These are phyloP conservation scores for Phyllostomus hastatus DNA, from an alignment of 2,113 vertebrate species.

Conservation along the genomic window DNA sequence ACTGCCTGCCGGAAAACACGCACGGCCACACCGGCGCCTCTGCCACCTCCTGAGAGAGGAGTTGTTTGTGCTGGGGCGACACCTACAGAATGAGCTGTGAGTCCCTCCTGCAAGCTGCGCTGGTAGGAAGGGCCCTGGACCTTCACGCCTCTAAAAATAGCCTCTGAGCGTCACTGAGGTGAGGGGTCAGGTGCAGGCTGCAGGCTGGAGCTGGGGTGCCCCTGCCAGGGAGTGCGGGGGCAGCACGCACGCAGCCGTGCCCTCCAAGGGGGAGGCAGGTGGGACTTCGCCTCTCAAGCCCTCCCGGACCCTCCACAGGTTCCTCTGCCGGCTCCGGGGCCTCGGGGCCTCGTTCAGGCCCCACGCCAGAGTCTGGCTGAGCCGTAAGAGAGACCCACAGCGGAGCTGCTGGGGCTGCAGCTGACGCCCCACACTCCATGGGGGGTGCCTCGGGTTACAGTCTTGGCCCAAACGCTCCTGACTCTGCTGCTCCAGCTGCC, in stretches of 20 bases:
- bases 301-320: not conserved
- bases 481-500: not conserved
- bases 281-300: not conserved
- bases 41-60: not conserved
- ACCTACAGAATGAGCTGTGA: not conserved
- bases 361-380: not conserved
- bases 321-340: not conserved
- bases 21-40: not conserved
- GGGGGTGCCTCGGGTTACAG: slow-evolving; percentile 34
- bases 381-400: not conserved
- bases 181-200: not conserved
- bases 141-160: not conserved
- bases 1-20: not conserved
- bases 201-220: not conserved
- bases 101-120: not conserved
- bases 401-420: not conserved
- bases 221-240: not conserved
- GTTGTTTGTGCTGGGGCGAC: not conserved
- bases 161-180: not conserved
- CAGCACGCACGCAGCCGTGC: not conserved
- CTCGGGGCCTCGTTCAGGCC: not conserved
- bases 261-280: not conserved
- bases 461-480: not conserved
- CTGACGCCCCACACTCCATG: not conserved
- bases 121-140: not conserved